phyloP scores from a whole-genome alignment of 2,888 invertebrate species.

The Pelosia muscerda region DNA sequence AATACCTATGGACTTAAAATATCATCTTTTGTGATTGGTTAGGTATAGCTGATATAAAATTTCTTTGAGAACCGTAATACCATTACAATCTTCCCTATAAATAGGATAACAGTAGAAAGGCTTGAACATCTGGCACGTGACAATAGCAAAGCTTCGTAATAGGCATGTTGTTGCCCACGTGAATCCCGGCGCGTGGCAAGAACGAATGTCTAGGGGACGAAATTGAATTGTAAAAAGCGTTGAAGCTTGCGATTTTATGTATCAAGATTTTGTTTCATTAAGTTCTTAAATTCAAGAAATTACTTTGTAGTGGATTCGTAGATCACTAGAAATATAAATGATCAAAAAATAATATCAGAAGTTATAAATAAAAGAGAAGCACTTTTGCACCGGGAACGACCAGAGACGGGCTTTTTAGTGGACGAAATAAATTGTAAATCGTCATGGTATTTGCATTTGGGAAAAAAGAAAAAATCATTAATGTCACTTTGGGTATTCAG shows the following conservation, averaged over 20 bases:
- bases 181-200: not conserved
- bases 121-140: conserved; percentile 13
- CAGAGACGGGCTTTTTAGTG: too few relatives aligned
- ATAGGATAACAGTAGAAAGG: not conserved
- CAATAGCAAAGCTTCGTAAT: not conserved
- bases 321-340: too few relatives aligned
- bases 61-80: not conserved
- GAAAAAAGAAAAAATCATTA: too few relatives aligned
- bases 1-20: too few relatives aligned
- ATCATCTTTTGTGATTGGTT: not conserved
- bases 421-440: too few relatives aligned
- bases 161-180: not conserved
- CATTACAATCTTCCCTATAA: not conserved
- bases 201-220: not conserved
- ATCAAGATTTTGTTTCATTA: not conserved
- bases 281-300: too few relatives aligned
- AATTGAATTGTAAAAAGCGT: not conserved
- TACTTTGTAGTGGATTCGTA: too few relatives aligned
- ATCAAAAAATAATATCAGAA: too few relatives aligned
- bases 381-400: too few relatives aligned
- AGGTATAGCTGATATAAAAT: not conserved
- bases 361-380: too few relatives aligned
- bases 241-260: not conserved
- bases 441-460: too few relatives aligned
- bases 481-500: too few relatives aligned